Base-by-base conservation (phyloP, 2,113 vertebrate genomes). In the Syngnathus scovelli region DNA sequence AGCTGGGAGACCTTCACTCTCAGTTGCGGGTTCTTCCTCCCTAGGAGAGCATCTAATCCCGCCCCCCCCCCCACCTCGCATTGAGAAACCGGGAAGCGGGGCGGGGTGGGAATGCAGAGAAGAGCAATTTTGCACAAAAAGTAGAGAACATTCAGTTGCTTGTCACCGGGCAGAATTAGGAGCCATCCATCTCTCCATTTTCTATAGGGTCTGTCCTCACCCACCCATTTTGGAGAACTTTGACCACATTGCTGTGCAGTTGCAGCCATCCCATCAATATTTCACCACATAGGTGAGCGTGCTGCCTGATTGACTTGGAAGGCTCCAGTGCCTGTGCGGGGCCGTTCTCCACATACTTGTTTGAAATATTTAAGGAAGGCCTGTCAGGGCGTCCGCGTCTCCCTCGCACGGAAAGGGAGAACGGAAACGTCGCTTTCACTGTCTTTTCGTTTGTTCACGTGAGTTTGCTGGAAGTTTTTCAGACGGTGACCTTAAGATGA, bases 1-100 rank as follows among this genome's bases (percentile, higher is more conserved):
- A 70, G 79, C 76, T 79, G 16, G 7, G 49, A 21, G 48, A 41
- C 67, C 66, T 76, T 61, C 55, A 59, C 59, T 81, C 76, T 78
- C 65, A 81, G 76, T 75, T 76, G 58, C 64, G 70, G 62, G 37
- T 60, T 71, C 56, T 65, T 72, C 59, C 68, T 71, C 62, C 33
- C 8, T 70, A 78, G 67, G 75, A 70, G 69, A 60, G 49, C 74
- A 66, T 39, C 66, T 36, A 46, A 13, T 7, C 37, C 68, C 61
- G 6, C 27, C 27, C 62, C 46, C 37, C 65, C 61, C 6, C 27
- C n/a, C 59, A 46, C 66, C 49, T 67, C 23, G 43, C 66, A 58
- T 61, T 72, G 64, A n/a, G 15, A 48, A 48, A 48, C 15, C 13
- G 44, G 16, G 19, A 60, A 38, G 18, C 15, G 2, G 16, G 36